Base-by-base conservation (phyloP, 1,140 invertebrate species). In the Papilio xuthus region DNA sequence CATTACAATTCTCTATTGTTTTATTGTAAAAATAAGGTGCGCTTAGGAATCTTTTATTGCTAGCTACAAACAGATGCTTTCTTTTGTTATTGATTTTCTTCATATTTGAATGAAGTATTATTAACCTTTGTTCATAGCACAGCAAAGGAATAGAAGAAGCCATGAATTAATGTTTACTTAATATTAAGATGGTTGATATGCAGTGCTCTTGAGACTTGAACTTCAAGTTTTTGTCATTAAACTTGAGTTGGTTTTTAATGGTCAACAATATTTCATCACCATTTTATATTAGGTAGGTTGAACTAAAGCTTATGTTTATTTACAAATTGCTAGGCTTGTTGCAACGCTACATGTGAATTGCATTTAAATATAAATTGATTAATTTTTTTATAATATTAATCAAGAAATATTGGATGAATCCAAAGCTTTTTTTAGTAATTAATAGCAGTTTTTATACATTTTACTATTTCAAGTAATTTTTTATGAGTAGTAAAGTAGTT, bases 1-100 rank as follows among this genome's bases (percentile, higher is more conserved):
- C 6, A 28, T 67, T 67, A 67, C 3, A 28, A 28, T 15, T 67
- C 15, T 67, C 60, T 67, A 67, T 67, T 67, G 60, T 67, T 67
- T 67, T 67, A 67, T 67, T 67, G 7, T 67, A 15, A 32, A 67
- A 15, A 67, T 23, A 60, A 60, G 56, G 26, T 67, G 26, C 4
- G 4, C 26, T 28, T 28, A 67, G 13, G 26, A 67, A 67, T 67
- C 26, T 28, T 15, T 6, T 15, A 67, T 28, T 67, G 12, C 26
- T 63, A 15, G 12, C 23, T 60, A 26, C 26, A 67, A 67, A 23
- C 53, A 63, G 1, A 60, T 28, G 60, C 13, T 28, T 28, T 26
- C 26, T 67, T 67, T 60, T 60, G 56, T 60, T 67, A 8, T 56
- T 20, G 18, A 67, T 67, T 28, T 28, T 6, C 4, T 15, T 32